phyloP scores from a whole-genome alignment of 1,140 invertebrate species.

The Eumaeus atala region DNA sequence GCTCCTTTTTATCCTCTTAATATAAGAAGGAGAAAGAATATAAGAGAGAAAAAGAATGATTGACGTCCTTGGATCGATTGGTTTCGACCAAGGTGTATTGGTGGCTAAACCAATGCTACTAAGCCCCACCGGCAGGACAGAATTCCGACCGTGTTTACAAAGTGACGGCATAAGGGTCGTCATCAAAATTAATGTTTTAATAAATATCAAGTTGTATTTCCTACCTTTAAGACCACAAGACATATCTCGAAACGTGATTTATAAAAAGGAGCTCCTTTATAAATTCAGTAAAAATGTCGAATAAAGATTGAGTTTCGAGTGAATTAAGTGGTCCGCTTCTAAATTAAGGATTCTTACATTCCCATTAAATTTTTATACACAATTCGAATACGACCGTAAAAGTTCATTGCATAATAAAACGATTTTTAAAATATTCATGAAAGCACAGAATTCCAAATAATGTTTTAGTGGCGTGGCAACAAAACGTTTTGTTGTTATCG shows the following conservation, averaged over 20 bases:
- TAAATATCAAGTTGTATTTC: neutral
- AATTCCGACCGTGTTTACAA: too few species aligned
- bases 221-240: too few species aligned
- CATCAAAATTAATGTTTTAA: too few species aligned
- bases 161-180: too few species aligned
- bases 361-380: conserved; percentile 8
- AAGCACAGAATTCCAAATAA: conserved; percentile 5
- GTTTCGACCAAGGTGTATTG: too few species aligned
- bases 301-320: neutral
- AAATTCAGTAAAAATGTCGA: neutral
- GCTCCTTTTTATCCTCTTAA: too few species aligned
- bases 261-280: neutral
- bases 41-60: too few species aligned
- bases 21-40: too few species aligned
- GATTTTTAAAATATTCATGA: conserved; percentile 10
- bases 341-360: conserved; percentile 8
- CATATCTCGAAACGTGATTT: neutral
- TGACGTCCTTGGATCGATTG: too few species aligned
- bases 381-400: conserved; percentile 6
- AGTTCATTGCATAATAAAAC: conserved; percentile 10
- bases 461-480: conserved; percentile 5
- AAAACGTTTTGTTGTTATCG: conserved; percentile 18
- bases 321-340: conserved; percentile 2
- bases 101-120: too few species aligned
- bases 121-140: too few species aligned